These are phyloP conservation scores for Plebejus anna DNA, from an alignment of 2,888 invertebrate species.

Conservation along the genomic window DNA sequence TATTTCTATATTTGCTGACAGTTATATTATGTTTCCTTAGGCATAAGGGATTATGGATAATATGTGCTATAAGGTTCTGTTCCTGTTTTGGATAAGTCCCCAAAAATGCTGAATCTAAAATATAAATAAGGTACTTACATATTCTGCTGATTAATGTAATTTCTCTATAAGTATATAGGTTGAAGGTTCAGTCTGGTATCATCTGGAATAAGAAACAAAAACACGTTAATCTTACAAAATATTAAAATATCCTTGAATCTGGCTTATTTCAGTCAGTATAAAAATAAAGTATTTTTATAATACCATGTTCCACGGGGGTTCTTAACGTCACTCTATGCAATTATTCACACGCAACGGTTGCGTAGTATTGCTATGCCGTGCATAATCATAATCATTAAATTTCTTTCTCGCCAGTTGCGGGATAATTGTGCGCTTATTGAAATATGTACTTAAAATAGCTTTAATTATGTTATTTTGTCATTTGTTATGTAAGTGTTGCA, in stretches of 20 bases:
- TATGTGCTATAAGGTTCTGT: not conserved
- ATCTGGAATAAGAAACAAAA: not conserved
- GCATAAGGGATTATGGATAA: not conserved
- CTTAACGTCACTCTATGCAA: constrained; percentile 16
- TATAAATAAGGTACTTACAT: not conserved
- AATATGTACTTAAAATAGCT: constrained; percentile 26
- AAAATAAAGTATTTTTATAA: constrained; percentile 4
- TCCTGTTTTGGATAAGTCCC: not conserved
- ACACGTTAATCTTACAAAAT: not conserved
- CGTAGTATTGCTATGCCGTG: constrained; percentile 4
- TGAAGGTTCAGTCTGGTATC: not conserved
- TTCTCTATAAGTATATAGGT: not conserved
- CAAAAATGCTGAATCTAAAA: not conserved
- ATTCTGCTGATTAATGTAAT: not conserved
- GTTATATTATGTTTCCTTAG: not conserved
- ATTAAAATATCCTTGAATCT: not conserved
- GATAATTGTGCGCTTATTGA: constrained; percentile 25
- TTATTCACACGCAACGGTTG: constrained; percentile 25
- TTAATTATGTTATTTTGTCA: constrained; percentile 28
- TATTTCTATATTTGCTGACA: not conserved
- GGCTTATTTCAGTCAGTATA: not conserved
- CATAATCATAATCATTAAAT: constrained; percentile 26
- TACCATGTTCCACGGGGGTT: not conserved
- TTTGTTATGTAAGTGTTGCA: constrained; percentile 21
- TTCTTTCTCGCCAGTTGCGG: constrained; percentile 23